Percentiles rank a stretch among this genome's conserved stretches.
These are phyloP conservation scores for Ctenodactylus gundi DNA, from an alignment of 2,113 vertebrate genomes.

Conservation along the genomic window DNA sequence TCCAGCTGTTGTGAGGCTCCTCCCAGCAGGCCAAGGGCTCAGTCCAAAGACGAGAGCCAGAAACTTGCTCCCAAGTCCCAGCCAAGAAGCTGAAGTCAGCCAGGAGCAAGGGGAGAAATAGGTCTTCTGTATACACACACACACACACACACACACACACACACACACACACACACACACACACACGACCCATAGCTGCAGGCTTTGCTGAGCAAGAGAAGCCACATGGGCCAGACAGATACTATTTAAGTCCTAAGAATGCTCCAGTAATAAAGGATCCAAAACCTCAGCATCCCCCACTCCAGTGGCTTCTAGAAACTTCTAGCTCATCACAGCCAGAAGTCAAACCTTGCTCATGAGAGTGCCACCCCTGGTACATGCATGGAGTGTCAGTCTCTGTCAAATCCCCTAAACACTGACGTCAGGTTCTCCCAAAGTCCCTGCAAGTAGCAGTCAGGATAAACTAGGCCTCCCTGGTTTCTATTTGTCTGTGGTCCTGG, in stretches of 20 bases:
- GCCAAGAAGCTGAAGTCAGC: neutral
- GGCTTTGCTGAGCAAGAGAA: neutral
- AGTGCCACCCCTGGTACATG: neutral
- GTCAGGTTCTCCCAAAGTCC: neutral
- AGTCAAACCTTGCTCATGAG: neutral
- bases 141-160: too few relatives aligned
- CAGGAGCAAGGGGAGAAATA: neutral
- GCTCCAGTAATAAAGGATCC: neutral
- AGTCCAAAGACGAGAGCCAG: neutral
- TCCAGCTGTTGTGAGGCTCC: neutral
- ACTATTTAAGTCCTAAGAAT: neutral
- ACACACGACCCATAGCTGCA: too few relatives aligned
- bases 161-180: too few relatives aligned
- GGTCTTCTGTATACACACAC: too few relatives aligned
- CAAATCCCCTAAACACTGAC: neutral
- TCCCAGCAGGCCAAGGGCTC: neutral
- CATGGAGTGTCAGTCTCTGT: rapidly evolving
- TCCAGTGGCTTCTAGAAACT: constrained; percentile 5
- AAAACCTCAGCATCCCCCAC: neutral
- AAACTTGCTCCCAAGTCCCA: rapidly evolving
- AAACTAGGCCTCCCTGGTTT: rapidly evolving
- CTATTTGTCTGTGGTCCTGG: too few relatives aligned
- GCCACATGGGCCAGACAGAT: neutral
- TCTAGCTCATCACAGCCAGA: neutral
- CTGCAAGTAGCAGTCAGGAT: neutral